Evolutionary conservation across 2,888 invertebrate species (phyloP), one percentile per base, ranked within the genome.

Genomic region (Latrodectus elegans): DNA sequence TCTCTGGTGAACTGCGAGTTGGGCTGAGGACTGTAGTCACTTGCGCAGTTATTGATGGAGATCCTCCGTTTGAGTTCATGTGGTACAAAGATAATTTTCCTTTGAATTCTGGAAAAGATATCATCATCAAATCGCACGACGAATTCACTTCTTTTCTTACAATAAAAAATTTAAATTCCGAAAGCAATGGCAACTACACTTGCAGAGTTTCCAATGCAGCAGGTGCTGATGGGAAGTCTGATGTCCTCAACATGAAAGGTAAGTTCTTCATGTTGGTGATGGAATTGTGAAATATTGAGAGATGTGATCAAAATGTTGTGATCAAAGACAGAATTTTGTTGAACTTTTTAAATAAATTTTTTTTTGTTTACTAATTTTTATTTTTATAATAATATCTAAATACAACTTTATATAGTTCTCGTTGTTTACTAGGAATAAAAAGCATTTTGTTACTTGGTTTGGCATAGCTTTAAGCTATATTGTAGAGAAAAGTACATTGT

Each of bases 1-100:
- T 88, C 15, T 38, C 88, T 1, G 68, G 49, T 9, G 52, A 88
- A 6, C n/a, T 79, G 8, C 49, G 12, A 8, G 51, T 51, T 10
- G 88, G 81, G 2, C 17, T 67, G 53, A 76, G 84, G 64, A 72
- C 87, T 38, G 72, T 38, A 1, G 73, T 84, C 17, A 72, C 74
- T 14, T 89, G 88, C 67, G 71, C 81, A 8, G 84, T 89, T 9
- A 67, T 81, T 0, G 85, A 90, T 11, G 90, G 90, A 1, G 84
- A 84, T 75, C 76, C 80, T 26, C 90, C 90, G 1, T 85, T 90
- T 26, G 8, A 15, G 6, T 89, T 90, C 84, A 52, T 67, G 9
- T 90, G 90, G 90, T 76, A 65, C 65, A 90, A 88, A 80, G 84
- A 89, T 73, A 86, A 88, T 4, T n/a, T 14, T 8, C 51, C 38